Evolutionary conservation across 1,140 invertebrate genomes (phyloP).

Genomic region (Mactra quadrangularis): DNA sequence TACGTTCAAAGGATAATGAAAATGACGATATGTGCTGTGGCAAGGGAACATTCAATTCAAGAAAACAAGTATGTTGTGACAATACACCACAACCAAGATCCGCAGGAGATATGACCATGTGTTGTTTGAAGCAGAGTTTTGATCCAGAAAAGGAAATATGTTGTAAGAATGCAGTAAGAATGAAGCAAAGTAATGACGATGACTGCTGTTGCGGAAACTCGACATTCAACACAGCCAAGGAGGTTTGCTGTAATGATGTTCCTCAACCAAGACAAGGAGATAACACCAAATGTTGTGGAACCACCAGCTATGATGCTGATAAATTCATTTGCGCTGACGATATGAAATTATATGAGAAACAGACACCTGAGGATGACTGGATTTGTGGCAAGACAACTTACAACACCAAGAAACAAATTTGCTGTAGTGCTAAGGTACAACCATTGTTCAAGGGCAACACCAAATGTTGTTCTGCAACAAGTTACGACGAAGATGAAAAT

Average conservation of each 20-base stretch:
- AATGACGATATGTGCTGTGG: slow-evolving; percentile 53
- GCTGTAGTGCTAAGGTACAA: slow-evolving; percentile 39
- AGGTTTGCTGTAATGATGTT: slow-evolving; percentile 52
- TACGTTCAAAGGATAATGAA: slow-evolving; percentile 28
- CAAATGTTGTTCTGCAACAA: slow-evolving; percentile 31
- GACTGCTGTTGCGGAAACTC: slow-evolving; percentile 54
- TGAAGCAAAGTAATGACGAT: slow-evolving; percentile 55
- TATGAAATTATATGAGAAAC: slow-evolving; percentile 35
- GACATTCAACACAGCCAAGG: slow-evolving; percentile 52
- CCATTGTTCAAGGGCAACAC: slow-evolving; percentile 41
- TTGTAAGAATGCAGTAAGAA: slow-evolving; percentile 32
- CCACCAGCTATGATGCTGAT: slow-evolving; percentile 42
- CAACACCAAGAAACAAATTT: slow-evolving; percentile 53
- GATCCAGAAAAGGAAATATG: slow-evolving; percentile 50
- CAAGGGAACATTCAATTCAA: slow-evolving; percentile 43
- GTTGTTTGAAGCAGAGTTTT: slow-evolving; percentile 53
- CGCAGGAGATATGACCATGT: slow-evolving; percentile 44
- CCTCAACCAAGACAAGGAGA: slow-evolving; percentile 48
- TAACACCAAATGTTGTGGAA: slow-evolving; percentile 59
- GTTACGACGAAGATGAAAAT: slow-evolving; percentile 17
- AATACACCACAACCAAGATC: slow-evolving; percentile 39
- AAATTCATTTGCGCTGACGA: slow-evolving; percentile 47
- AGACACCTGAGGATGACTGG: slow-evolving; percentile 34
- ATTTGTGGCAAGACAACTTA: slow-evolving; percentile 55
- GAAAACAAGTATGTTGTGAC: slow-evolving; percentile 49